These are phyloP conservation scores for Gorsachius goisagi DNA, from an alignment of 2,113 vertebrate species.

Conservation along the genomic window DNA sequence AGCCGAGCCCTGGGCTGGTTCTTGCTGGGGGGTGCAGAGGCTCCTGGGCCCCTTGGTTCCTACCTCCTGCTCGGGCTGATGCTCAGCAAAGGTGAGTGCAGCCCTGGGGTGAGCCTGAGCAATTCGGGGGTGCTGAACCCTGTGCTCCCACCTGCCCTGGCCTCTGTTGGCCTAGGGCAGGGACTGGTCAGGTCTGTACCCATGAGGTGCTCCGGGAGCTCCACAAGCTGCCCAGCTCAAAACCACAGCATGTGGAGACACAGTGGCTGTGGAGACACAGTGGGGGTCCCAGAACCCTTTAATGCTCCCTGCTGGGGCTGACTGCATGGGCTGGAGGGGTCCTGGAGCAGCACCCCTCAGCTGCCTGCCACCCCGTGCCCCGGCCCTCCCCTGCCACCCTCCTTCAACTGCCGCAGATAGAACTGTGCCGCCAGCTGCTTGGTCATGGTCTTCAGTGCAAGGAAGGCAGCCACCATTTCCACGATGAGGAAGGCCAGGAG, in stretches of 20 bases:
- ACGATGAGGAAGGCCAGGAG: conserved; percentile 75
- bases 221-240: background rate
- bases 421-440: conserved; percentile 78
- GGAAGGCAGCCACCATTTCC: conserved; percentile 73
- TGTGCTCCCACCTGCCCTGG: background rate
- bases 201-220: fast-evolving
- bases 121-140: fast-evolving
- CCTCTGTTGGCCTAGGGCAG: no score
- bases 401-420: conserved; percentile 73
- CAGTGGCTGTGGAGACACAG: fast-evolving
- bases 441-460: conserved; percentile 76
- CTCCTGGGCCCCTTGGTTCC: background rate
- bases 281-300: fast-evolving
- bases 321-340: background rate
- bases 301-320: background rate
- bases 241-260: background rate
- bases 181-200: fast-evolving
- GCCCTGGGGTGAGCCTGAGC: background rate
- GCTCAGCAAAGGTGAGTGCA: background rate
- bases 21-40: background rate
- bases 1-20: background rate
- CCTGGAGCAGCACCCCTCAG: background rate
- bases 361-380: background rate
- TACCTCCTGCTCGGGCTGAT: background rate
- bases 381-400: background rate